Evolutionary conservation across 2,113 vertebrate species (phyloP).

Genomic region (Cyanistes caeruleus): DNA sequence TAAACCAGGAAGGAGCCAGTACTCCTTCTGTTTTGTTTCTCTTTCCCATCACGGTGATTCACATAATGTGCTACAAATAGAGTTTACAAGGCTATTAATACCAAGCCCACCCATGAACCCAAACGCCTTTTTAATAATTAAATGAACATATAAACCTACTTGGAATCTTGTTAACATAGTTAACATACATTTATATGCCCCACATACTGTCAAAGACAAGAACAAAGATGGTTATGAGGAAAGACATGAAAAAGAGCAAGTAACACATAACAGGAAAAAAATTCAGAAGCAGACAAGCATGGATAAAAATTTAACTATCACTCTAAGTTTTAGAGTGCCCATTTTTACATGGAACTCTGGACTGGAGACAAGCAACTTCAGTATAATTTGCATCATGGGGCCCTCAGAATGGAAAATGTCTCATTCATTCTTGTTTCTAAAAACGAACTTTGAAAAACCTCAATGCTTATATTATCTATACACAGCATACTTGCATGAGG

Average conservation of each 20-base stretch:
- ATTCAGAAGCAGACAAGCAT: neutral
- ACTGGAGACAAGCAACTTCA: neutral
- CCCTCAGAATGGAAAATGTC: neutral
- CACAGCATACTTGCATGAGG: accelerated
- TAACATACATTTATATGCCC: neutral
- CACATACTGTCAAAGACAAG: neutral
- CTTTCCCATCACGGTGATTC: neutral
- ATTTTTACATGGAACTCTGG: neutral
- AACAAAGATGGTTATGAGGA: neutral
- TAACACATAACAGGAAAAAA: neutral
- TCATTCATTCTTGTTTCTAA: neutral
- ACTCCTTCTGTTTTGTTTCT: neutral
- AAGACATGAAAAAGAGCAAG: neutral
- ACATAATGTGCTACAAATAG: neutral
- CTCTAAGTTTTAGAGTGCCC: neutral
- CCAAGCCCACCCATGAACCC: neutral
- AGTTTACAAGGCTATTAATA: neutral
- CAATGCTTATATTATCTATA: neutral
- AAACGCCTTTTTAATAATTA: neutral
- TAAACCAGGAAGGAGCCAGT: neutral
- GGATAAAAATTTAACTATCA: neutral
- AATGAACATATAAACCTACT: neutral
- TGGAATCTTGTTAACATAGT: neutral
- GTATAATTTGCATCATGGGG: neutral
- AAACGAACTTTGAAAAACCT: neutral